Evolutionary conservation across 2,888 invertebrate species (phyloP).

Genomic region (Rapana venosa): DNA sequence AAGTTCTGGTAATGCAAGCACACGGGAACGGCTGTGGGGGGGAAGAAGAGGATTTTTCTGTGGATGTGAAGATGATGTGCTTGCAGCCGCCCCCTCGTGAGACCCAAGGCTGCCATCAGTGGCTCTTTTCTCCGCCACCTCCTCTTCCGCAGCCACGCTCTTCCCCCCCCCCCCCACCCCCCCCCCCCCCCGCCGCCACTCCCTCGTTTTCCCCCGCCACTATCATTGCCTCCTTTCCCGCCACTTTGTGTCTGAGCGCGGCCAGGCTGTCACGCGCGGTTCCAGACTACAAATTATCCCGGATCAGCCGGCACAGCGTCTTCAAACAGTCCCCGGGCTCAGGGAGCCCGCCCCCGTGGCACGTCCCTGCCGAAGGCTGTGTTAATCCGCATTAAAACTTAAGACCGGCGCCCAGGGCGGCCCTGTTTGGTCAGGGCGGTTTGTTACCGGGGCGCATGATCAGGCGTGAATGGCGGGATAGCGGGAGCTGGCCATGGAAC

Average conservation of each 20-base stretch:
- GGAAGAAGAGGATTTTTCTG: not conserved
- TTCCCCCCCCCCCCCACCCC: not conserved
- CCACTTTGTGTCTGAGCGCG: not conserved
- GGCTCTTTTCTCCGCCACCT: not conserved
- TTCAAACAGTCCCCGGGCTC: slow-evolving; percentile 7
- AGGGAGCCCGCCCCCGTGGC: not conserved
- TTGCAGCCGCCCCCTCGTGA: not conserved
- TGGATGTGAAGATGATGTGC: not conserved
- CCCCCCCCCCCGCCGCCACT: not conserved
- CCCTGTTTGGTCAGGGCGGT: slow-evolving; percentile 23
- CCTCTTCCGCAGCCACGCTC: not conserved
- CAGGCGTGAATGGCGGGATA: slow-evolving; percentile 3
- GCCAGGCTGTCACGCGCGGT: slow-evolving; percentile 3
- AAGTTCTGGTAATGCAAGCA: not conserved
- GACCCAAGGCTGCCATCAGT: not conserved
- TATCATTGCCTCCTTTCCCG: not conserved
- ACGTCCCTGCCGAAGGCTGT: slow-evolving; percentile 5
- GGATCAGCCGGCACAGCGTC: slow-evolving; percentile 13
- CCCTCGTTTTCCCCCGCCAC: not conserved
- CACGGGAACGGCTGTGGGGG: not conserved
- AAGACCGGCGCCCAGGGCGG: slow-evolving; percentile 24
- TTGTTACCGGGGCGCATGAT: slow-evolving; percentile 23
- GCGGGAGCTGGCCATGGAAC: not conserved
- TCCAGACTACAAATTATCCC: slow-evolving; percentile 13
- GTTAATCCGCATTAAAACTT: slow-evolving; percentile 42